Evolutionary conservation across 2,888 invertebrate genomes (phyloP), one percentile per base, ranked within the genome.

Genomic region (Troides aeacus): DNA sequence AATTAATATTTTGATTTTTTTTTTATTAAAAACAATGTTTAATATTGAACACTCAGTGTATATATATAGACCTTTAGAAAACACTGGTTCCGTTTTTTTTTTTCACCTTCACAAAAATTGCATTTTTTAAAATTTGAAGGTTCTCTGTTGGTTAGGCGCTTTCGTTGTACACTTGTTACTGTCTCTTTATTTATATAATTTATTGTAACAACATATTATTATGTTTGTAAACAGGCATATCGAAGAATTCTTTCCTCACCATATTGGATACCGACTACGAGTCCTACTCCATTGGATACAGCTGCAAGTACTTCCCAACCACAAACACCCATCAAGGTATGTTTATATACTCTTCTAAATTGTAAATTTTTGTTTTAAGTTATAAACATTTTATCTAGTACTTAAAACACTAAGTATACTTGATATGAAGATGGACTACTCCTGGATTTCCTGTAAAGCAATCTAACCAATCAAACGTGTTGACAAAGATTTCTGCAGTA

Each of bases 241-340:
- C 83, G 10, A 69, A 74, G 46, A 70, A 63, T 63, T 70, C 70
- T 15, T 65, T 64, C 17, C 79, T 86, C 58, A 84, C 80, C 79
- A 73, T 87, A 7, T 73, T 83, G 0, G 61, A 70, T 2, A 80
- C 79, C 2, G 76, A 81, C 60, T 76, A 78, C 65, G 2, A 21
- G 0, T 71, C 53, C 50, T 84, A 73, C 64, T 77, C 84, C 2
- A 66, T 87, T 0, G 94, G 94, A 1, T 95, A 94, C 93, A 94
- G 94, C 73, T 96, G 95, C 85, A 87, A 82, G 71, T 84, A 81
- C 66, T 85, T 84, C 76, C 84, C 80, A 66, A 88, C 88, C 71
- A 76, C 77, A 2, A 87, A 86, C 8, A 70, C 30, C 36, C 66
- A 66, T 65, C 76, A 81, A 74, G 84, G 89, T 89, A 80, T 39